A percentile compares a stretch with the other conserved stretches of the same genome.
Evolutionary conservation across 2,888 invertebrate species (phyloP).

Genomic region (Epiblema foenella): DNA sequence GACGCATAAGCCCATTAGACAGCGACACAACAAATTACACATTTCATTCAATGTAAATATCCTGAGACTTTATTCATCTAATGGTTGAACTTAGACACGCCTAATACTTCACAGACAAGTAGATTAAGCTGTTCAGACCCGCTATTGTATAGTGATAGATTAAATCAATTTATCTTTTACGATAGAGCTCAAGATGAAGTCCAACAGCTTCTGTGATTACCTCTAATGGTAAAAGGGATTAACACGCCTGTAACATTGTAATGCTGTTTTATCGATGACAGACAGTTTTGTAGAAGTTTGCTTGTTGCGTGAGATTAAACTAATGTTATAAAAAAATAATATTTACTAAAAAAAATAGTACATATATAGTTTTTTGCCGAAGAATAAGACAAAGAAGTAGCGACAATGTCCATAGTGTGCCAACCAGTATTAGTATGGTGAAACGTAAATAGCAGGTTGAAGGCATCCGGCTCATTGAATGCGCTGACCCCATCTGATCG

Average conservation of each 20-base stretch:
- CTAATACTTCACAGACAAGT: slow-evolving; percentile 70
- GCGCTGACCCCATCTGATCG: slow-evolving; percentile 84
- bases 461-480: slow-evolving; percentile 84
- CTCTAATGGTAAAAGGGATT: slow-evolving; percentile 49
- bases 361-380: not conserved
- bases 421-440: slow-evolving; percentile 79
- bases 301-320: not conserved
- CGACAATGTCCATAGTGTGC: slow-evolving; percentile 77
- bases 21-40: slow-evolving; percentile 75
- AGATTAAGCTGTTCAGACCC: slow-evolving; percentile 69
- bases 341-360: too few relatives aligned
- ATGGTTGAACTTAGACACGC: slow-evolving; percentile 74
- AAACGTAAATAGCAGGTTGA: slow-evolving; percentile 83
- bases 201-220: slow-evolving; percentile 60
- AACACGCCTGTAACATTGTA: slow-evolving; percentile 8
- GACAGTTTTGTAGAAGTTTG: not conserved
- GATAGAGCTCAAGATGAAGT: slow-evolving; percentile 55
- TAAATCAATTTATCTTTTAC: slow-evolving; percentile 63
- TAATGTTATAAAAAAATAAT: not conserved
- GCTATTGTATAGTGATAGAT: slow-evolving; percentile 64
- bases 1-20: slow-evolving; percentile 57
- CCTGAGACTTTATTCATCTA: slow-evolving; percentile 60
- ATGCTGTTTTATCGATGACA: not conserved
- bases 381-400: slow-evolving; percentile 33
- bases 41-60: slow-evolving; percentile 81